Evolutionary conservation across 2,797 vertebrate genomes (phyloP), one percentile per base, ranked within the genome.

Genomic region (Phoxinus dragarum): DNA sequence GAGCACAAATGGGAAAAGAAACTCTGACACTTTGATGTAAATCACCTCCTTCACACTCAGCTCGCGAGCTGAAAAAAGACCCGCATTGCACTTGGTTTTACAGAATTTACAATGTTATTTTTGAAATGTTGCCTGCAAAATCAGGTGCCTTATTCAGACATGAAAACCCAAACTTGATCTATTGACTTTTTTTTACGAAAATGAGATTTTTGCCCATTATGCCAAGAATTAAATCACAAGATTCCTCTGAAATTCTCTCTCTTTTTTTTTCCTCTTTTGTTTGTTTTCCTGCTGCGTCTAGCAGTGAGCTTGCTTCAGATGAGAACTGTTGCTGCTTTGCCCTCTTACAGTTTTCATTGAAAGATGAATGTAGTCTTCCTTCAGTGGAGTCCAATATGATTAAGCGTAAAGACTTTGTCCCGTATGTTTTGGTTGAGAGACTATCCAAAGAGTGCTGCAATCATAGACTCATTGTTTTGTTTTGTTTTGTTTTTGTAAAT

Each of bases 141-240:
- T 95, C 94, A 95, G 96, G 94, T 96, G 96, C 96, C 95, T 96
- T 96, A 96, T 92, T 94, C 92, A 93, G 92, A 93, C 88, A 91
- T 90, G 87, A 94, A 92, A 93, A 93, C 91, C 94, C 92, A 92
- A 93, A 89, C 88, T 90, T 90, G 84, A 91, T 88, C 84, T 88
- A 68, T 83, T 87, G 76, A 84, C n/a, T 54, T 88, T 79, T 90
- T 27, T 90, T 82, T 93, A 87, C 77, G 12, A 38, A 84, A 79
- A 89, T 81, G 90, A 87, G 91, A 92, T 94, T 93, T 40, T 95
- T 92, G 93, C 94, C 94, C 94, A 92, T 93, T 92, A 95, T 86
- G 93, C 94, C 93, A 94, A 89, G 88, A 90, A 86, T 75, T 90
- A 87, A 86, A 84, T 90, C 47, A 49, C 47, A 49, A 49, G 47